Conservation (phyloP, 2,888 invertebrate species). For the Ganaspis brasiliensis region DNA sequence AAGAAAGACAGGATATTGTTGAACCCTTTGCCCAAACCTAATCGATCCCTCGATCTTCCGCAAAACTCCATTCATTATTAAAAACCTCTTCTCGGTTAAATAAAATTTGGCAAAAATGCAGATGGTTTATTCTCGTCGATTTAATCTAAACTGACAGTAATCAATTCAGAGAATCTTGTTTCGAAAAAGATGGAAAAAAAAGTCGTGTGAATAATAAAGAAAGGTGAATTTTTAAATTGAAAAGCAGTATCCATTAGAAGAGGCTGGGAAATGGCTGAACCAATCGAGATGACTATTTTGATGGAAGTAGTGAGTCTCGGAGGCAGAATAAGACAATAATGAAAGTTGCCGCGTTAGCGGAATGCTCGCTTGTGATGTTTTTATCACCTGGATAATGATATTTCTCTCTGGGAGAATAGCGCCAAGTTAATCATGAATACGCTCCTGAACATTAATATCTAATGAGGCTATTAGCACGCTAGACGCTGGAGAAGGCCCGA, state of each 20-base stretch:
- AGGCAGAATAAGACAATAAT: slow-evolving; percentile 28
- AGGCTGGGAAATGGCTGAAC: background rate
- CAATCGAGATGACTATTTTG: slow-evolving; percentile 21
- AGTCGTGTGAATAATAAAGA: too few species aligned
- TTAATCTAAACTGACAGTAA: too few species aligned
- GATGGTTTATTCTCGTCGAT: too few species aligned
- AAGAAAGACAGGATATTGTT: slow-evolving; percentile 4
- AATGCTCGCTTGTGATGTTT: slow-evolving; percentile 33
- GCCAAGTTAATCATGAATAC: slow-evolving; percentile 55
- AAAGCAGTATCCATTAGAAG: too few species aligned
- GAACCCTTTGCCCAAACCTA: slow-evolving; percentile 10
- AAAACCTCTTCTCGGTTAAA: too few species aligned
- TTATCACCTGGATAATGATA: slow-evolving; percentile 35
- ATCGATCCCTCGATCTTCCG: slow-evolving; percentile 7
- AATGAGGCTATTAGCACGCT: slow-evolving; percentile 76
- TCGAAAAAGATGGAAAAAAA: too few species aligned
- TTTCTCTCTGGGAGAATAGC: slow-evolving; percentile 23
- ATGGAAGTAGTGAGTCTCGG: slow-evolving; percentile 37
- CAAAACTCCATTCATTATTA: too few species aligned
- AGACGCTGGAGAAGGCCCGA: slow-evolving; percentile 64
- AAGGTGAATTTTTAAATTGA: too few species aligned
- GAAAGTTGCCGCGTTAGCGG: slow-evolving; percentile 17
- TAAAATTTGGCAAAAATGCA: too few species aligned
- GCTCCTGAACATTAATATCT: slow-evolving; percentile 65
- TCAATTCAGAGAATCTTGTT: too few species aligned